Percentiles rank a stretch among this genome's conserved stretches.
phyloP scores from a whole-genome alignment of 2,113 vertebrate genomes.

The Typhlomys cinereus region DNA sequence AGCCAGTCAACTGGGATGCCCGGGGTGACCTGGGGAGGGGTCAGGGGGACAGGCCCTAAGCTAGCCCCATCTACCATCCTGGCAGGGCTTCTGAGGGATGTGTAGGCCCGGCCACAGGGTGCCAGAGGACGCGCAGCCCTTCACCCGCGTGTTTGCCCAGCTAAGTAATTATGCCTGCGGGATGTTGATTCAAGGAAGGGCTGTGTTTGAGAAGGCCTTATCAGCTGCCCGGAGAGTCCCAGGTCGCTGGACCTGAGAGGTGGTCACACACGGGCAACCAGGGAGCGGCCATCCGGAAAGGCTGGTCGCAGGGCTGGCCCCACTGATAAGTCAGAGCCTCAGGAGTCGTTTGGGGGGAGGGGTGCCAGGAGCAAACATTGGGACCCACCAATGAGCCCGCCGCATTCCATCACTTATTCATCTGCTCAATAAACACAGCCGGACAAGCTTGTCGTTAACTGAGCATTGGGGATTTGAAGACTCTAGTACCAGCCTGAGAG shows the following conservation, averaged over 20 bases:
- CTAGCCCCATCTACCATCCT: slow-evolving; percentile 51
- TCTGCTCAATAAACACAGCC: slow-evolving; percentile 13
- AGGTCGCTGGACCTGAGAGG: background rate
- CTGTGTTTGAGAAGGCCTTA: slow-evolving; percentile 48
- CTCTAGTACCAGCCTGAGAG: background rate
- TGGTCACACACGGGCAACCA: background rate
- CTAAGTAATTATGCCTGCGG: slow-evolving; percentile 16
- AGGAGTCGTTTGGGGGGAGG: background rate
- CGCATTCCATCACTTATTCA: background rate
- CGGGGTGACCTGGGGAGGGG: background rate
- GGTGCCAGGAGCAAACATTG: background rate
- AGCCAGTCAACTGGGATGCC: slow-evolving; percentile 29
- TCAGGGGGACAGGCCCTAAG: background rate
- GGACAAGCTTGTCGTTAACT: background rate
- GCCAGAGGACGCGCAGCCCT: background rate
- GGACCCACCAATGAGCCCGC: background rate
- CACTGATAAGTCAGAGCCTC: background rate
- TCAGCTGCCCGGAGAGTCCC: background rate
- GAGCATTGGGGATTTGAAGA: background rate
- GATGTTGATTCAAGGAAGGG: slow-evolving; percentile 47
- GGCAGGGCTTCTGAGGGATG: slow-evolving; percentile 41
- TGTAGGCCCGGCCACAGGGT: slow-evolving; percentile 26
- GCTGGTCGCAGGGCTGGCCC: background rate
- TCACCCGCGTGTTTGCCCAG: slow-evolving; percentile 1
- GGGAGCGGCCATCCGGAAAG: background rate